phyloP scores from a whole-genome alignment of 2,888 invertebrate species.

The Prenolepis imparis region DNA sequence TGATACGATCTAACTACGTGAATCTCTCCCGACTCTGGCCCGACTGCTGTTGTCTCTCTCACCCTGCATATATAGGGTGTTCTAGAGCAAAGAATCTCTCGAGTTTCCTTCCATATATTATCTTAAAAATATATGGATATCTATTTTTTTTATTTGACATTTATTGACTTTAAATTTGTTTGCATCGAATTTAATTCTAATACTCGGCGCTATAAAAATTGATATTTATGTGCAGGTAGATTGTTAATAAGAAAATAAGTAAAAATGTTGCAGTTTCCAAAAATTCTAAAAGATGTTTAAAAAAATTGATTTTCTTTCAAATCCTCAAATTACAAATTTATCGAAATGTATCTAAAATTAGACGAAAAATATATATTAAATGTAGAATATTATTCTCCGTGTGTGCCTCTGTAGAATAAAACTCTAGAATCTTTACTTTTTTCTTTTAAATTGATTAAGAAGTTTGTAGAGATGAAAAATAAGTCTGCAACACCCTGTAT shows the following conservation, averaged over 20 bases:
- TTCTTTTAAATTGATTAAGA: background rate
- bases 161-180: background rate
- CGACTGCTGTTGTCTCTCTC: slow-evolving; percentile 47
- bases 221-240: background rate
- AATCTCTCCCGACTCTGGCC: slow-evolving; percentile 59
- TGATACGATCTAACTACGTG: slow-evolving; percentile 74
- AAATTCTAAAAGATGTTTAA: background rate
- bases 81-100: background rate
- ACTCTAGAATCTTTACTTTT: background rate
- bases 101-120: background rate
- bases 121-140: background rate
- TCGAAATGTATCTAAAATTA: background rate
- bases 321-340: background rate
- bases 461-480: background rate
- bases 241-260: background rate
- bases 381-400: background rate
- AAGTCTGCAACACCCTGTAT: slow-evolving; percentile 30
- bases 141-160: background rate
- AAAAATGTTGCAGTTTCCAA: background rate
- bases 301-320: background rate
- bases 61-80: slow-evolving; percentile 31
- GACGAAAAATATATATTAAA: background rate
- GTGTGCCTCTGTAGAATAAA: background rate
- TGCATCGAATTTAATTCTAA: background rate
- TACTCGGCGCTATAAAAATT: background rate